A percentile compares a stretch with the other conserved stretches of the same genome.
Evolutionary conservation across 2,888 invertebrate genomes (phyloP).

Genomic region (Rotaria macrura): DNA sequence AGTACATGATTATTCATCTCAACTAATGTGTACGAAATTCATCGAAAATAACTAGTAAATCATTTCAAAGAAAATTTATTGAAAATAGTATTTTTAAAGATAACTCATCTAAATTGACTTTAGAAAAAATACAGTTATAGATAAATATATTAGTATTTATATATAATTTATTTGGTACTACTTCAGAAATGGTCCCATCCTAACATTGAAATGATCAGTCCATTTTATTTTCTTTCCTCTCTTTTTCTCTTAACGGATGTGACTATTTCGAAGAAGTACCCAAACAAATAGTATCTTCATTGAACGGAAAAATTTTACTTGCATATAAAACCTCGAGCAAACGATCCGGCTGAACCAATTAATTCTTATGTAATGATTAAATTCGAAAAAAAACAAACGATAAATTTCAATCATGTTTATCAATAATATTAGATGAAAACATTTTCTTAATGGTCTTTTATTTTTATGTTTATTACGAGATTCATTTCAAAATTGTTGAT

Average conservation of each 20-base stretch:
- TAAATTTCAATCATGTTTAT: constrained; percentile 15
- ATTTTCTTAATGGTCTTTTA: not conserved
- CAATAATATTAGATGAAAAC: not conserved
- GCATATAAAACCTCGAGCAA: not conserved
- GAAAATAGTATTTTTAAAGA: not conserved
- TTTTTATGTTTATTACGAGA: not conserved
- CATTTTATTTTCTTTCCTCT: too few species aligned
- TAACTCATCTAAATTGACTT: not conserved
- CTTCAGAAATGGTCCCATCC: too few species aligned
- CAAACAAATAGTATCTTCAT: not conserved
- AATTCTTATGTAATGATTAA: not conserved
- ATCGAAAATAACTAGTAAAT: not conserved
- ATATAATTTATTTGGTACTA: too few species aligned
- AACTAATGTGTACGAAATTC: too few species aligned
- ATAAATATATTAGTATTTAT: too few species aligned
- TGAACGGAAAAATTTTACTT: not conserved
- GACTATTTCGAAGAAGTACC: too few species aligned
- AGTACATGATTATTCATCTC: too few species aligned
- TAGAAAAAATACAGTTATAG: too few species aligned
- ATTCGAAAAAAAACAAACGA: not conserved
- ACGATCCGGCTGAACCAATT: not conserved
- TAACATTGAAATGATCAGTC: too few species aligned
- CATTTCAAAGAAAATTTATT: not conserved
- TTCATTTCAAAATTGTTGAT: not conserved
- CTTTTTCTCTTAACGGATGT: too few species aligned